These are phyloP conservation scores for Ceratothoa steindachneri DNA, from an alignment of 2,888 invertebrate genomes.

Conservation along the genomic window DNA sequence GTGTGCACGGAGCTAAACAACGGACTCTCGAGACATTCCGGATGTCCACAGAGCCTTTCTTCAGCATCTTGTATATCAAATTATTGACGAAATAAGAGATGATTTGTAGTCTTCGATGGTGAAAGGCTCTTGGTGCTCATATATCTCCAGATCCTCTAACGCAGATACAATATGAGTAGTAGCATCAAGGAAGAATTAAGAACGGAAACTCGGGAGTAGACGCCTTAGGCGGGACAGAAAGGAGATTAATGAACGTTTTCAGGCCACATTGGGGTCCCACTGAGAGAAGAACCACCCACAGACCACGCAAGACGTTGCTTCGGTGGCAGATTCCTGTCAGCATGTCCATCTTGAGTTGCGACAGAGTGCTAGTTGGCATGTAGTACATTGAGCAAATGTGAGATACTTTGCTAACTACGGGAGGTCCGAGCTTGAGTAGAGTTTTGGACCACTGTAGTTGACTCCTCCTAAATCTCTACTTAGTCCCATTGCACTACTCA, in stretches of 20 bases:
- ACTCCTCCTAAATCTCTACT: not conserved
- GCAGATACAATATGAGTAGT: conserved; percentile 95
- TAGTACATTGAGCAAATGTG: conserved; percentile 88
- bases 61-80: conserved; percentile 71
- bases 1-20: conserved; percentile 75
- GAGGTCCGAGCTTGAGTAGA: conserved; percentile 62
- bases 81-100: conserved; percentile 90
- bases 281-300: conserved; percentile 86
- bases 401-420: conserved; percentile 76
- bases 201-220: conserved; percentile 86
- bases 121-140: conserved; percentile 92
- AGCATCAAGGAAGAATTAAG: conserved; percentile 86
- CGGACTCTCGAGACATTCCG: conserved; percentile 34
- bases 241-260: conserved; percentile 78
- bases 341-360: conserved; percentile 46
- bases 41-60: conserved; percentile 28
- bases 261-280: conserved; percentile 83
- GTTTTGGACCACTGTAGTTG: conserved; percentile 7
- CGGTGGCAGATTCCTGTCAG: conserved; percentile 82
- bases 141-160: conserved; percentile 97
- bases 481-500: conserved; percentile 6
- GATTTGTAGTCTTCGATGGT: conserved; percentile 77
- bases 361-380: conserved; percentile 77
- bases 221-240: conserved; percentile 73
- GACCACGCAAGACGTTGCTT: conserved; percentile 77